Conservation (phyloP, 2,797 vertebrate species). For the Sebastiscus tertius region DNA sequence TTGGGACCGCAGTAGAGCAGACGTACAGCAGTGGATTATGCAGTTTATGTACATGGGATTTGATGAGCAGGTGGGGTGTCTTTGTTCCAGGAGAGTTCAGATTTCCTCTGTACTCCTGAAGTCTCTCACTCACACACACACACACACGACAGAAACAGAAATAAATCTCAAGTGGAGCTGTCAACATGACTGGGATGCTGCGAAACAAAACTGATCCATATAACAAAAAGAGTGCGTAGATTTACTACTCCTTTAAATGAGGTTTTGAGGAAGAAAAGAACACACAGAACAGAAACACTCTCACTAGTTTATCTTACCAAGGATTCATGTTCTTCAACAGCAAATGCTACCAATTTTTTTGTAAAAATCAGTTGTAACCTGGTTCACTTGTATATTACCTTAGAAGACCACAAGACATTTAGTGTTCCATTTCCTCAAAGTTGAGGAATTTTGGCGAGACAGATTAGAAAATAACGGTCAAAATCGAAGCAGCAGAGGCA, state of each 20-base stretch:
- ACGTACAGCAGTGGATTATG: slow-evolving; percentile 95
- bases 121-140: background rate
- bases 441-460: background rate
- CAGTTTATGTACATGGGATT: slow-evolving; percentile 94
- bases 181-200: too few species aligned
- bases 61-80: slow-evolving; percentile 87
- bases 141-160: background rate
- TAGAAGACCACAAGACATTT: background rate
- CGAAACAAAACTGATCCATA: background rate
- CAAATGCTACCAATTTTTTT: background rate
- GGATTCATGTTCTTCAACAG: background rate
- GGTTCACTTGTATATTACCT: background rate
- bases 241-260: background rate
- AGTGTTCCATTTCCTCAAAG: background rate
- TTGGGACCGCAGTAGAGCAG: slow-evolving; percentile 89
- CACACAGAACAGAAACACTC: background rate
- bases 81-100: background rate
- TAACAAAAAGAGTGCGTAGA: background rate
- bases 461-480: too few species aligned
- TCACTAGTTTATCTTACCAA: background rate
- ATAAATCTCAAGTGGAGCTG: too few species aligned
- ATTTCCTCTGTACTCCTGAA: background rate
- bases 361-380: background rate
- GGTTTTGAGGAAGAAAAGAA: background rate
- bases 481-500: too few species aligned